Percentiles rank a stretch among this genome's conserved stretches.
These are phyloP conservation scores for Scomberomorus guttatus DNA, from an alignment of 2,797 vertebrate species.

Conservation along the genomic window DNA sequence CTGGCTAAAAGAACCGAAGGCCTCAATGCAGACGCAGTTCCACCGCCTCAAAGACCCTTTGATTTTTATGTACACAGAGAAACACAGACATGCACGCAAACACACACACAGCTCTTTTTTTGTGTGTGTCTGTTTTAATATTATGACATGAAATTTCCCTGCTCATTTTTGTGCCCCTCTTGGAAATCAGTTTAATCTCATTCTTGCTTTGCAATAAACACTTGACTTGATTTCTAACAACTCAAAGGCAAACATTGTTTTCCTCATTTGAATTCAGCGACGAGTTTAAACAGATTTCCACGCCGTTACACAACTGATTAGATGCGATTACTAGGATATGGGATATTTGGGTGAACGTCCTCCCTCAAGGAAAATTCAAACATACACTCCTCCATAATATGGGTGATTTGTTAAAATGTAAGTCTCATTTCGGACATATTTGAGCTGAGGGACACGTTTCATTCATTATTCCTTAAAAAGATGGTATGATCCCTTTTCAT, in stretches of 20 bases:
- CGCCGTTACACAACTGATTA: slow-evolving; percentile 46
- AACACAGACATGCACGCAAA: slow-evolving; percentile 28
- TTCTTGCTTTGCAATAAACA: slow-evolving; percentile 53
- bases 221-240: slow-evolving; percentile 61
- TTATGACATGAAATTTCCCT: slow-evolving; percentile 20
- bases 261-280: slow-evolving; percentile 54
- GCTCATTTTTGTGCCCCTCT: slow-evolving; percentile 23
- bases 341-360: slow-evolving; percentile 42
- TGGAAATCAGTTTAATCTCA: slow-evolving; percentile 50
- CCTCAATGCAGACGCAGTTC: slow-evolving; percentile 79
- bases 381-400: slow-evolving; percentile 11
- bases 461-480: slow-evolving; percentile 44
- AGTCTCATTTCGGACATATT: slow-evolving; percentile 34
- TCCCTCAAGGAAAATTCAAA: slow-evolving; percentile 19
- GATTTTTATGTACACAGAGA: slow-evolving; percentile 76
- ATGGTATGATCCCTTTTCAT: slow-evolving; percentile 51
- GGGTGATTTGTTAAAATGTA: slow-evolving; percentile 43
- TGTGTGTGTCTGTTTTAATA: slow-evolving; percentile 9
- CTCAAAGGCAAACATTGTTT: slow-evolving; percentile 58
- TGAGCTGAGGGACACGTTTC: slow-evolving; percentile 26
- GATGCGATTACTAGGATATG: slow-evolving; percentile 56
- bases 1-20: slow-evolving; percentile 82
- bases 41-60: slow-evolving; percentile 83
- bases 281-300: slow-evolving; percentile 51
- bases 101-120: slow-evolving; percentile 1